Conservation (phyloP, 2,113 vertebrate species). For the Bostrychus sinensis region DNA sequence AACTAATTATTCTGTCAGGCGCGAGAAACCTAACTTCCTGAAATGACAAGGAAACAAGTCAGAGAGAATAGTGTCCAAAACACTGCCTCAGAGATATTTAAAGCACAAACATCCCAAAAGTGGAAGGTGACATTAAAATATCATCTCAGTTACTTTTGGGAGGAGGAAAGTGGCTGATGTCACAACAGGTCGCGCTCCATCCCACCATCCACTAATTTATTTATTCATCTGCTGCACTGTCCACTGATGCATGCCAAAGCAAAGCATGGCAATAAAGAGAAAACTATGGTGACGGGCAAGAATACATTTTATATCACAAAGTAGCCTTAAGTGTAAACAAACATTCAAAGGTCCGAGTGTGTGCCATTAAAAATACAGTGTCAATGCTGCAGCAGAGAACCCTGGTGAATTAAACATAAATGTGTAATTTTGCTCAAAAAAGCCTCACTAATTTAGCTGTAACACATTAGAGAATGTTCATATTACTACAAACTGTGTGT, state of each 20-base stretch:
- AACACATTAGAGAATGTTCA: too few species aligned
- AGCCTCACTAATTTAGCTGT: too few species aligned
- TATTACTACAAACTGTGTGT: too few species aligned
- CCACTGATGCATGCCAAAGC: constrained; percentile 46
- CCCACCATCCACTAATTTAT: constrained; percentile 57
- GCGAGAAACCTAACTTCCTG: constrained; percentile 34
- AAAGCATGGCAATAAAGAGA: constrained; percentile 45
- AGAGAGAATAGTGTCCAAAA: constrained; percentile 47
- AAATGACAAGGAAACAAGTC: constrained; percentile 51
- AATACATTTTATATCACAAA: too few species aligned
- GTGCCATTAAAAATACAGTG: too few species aligned
- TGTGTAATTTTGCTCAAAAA: too few species aligned
- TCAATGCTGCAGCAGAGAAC: too few species aligned
- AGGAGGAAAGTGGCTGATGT: constrained; percentile 46
- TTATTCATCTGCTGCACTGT: constrained; percentile 63
- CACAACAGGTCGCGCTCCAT: constrained; percentile 52
- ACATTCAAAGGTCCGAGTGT: too few species aligned
- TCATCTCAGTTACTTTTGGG: constrained; percentile 49
- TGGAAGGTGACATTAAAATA: constrained; percentile 36
- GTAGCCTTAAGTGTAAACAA: too few species aligned
- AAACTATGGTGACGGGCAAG: constrained; percentile 46
- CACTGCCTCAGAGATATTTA: constrained; percentile 38
- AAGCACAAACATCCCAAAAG: constrained; percentile 64
- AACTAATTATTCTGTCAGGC: constrained; percentile 58
- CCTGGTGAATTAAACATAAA: too few species aligned